Evolutionary conservation across 1,140 invertebrate genomes (phyloP), one percentile per base, ranked within the genome.

Genomic region (Drosophila kurseongensis): DNA sequence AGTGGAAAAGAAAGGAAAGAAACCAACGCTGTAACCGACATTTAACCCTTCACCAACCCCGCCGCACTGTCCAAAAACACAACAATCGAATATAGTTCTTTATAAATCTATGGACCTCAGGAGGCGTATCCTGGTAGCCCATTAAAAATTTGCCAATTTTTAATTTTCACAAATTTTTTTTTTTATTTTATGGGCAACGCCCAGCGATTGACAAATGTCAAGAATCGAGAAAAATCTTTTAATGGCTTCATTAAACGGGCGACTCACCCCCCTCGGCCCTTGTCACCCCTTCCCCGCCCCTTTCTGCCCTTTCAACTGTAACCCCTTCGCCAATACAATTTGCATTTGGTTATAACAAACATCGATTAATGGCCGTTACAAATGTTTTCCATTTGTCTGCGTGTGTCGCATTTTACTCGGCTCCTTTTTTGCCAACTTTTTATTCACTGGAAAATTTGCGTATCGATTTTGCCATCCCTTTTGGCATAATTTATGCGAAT

Each of bases 381-480:
- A 86, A 86, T 88, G 83, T 88, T 88, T 86, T 86, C 83, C 83
- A 86, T 86, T 86, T 88, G 80, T 83, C 83, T 72, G 79, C 83
- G 60, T 86, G 75, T 57, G 81, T 77, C 81, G 58, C 67, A 47
- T 65, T 84, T 67, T 65, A 23, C 52, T 72, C 68, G 50, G 9
- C 16, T n/a, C 50, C 27, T 41, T 29, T 48, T 76, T 85, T 60
- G 79, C 78, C 51, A 78, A 66, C 51, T 59, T 62, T 48, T 36
- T 16, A 57, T 63, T 69, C 29, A 55, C 52, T 66, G 58, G 61
- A 47, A 88, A 82, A 86, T 86, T 89, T 88, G 79, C 84, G 83
- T 83, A 86, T 86, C 83, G 75, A 76, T 88, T 86, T 56, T 60
- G 63, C 45, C 50, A 51, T 40, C 23, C 66, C 59, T 18, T 54